Evolutionary conservation across 2,888 invertebrate genomes (phyloP), one percentile per base, ranked within the genome.

Genomic region (Yponomeuta evonymella): DNA sequence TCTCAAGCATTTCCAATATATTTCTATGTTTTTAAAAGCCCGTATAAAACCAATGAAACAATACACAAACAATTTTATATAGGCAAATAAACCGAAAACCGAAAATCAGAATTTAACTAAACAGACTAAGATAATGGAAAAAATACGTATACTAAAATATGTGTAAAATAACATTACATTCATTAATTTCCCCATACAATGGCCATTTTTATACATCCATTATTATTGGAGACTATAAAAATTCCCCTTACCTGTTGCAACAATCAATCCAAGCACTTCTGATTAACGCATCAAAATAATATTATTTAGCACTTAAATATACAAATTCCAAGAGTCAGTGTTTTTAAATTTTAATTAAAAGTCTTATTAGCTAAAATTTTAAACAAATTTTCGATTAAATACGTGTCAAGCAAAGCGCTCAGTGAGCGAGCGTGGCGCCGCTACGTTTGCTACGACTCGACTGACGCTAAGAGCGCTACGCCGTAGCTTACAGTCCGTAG

Each of bases 381-480:
- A 3, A 65, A 65, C 65, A 12, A 65, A 65, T 30, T 29, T 65
- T 11, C 65, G 30, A 12, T 65, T 29, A 30, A 11, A 30, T 65
- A 29, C 65, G 33, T 11, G 65, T 65, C 10, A 10, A 29, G 29
- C 65, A 10, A 30, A 65, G 30, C 65, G 65, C 65, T 63, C 23
- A 65, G 12, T 33, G 65, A 29, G 65, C 12, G 51, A 58, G 51
- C 29, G 68, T 69, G 71, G 72, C 70, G 71, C 71, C 73, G 78
- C 83, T 86, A 86, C 88, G 85, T 77, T 73, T 72, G 81, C 83
- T 83, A 84, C 89, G 86, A 80, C 81, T 81, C 85, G 83, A 90
- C 91, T 90, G 84, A 83, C 83, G 76, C 75, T 82, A 75, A 78
- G 73, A 73, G 15, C 51, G 51, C 51, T 58, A 58, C 51, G 51